These are phyloP conservation scores for Metopolophium dirhodum DNA, from an alignment of 1,140 invertebrate genomes.

Conservation along the genomic window DNA sequence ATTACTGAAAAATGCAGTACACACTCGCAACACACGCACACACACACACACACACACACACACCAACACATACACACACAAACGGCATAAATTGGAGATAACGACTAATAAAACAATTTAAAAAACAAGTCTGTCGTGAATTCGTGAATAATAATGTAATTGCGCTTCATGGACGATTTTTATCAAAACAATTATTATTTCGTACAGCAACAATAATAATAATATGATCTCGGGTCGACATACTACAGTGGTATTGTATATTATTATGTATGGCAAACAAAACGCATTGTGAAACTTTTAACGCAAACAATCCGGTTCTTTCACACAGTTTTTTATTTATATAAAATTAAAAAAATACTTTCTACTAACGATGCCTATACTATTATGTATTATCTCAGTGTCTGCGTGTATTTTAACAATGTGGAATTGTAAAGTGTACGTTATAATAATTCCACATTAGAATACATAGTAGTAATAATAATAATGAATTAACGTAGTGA, in stretches of 20 bases:
- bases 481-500: not conserved
- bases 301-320: not conserved
- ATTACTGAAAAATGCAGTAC: not conserved
- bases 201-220: not conserved
- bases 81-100: not conserved
- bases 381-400: not conserved
- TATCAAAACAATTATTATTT: not conserved
- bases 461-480: not conserved
- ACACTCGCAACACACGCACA: too few species aligned
- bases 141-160: not conserved
- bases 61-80: too few species aligned
- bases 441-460: not conserved
- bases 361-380: not conserved
- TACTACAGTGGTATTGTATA: not conserved
- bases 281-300: not conserved
- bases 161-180: conserved; percentile 1
- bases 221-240: not conserved
- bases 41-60: too few species aligned
- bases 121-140: not conserved
- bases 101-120: not conserved
- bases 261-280: not conserved
- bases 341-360: not conserved
- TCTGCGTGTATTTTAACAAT: not conserved
- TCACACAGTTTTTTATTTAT: conserved; percentile 9
- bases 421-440: not conserved